Conservation (phyloP, 2,113 vertebrate species). For the Leptosomus discolor region DNA sequence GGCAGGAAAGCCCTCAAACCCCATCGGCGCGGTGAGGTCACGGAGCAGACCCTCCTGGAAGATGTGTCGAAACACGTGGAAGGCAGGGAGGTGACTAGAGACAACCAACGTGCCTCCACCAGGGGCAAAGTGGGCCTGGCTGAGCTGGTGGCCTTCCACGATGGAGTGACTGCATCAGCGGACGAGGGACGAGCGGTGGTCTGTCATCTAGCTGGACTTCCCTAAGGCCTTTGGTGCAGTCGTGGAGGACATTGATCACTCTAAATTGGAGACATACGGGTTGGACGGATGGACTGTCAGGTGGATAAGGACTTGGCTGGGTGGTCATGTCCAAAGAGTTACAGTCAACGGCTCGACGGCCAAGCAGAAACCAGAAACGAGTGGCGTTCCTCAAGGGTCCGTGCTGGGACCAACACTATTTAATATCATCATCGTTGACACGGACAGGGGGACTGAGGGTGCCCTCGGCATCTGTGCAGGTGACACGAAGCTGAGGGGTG, state of each 20-base stretch:
- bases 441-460: too few relatives aligned
- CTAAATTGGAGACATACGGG: background rate
- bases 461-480: background rate
- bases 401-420: background rate
- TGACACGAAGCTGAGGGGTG: background rate
- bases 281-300: background rate
- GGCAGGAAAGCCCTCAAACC: background rate
- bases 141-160: background rate
- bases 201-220: background rate
- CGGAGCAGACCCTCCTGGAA: background rate
- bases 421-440: background rate
- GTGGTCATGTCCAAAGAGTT: background rate
- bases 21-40: background rate
- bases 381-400: background rate
- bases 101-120: background rate
- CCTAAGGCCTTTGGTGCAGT: background rate
- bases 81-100: background rate
- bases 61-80: rapidly evolving
- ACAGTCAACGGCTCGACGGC: background rate
- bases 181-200: too few relatives aligned
- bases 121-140: background rate
- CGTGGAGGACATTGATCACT: background rate
- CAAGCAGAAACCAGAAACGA: background rate
- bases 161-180: rapidly evolving
- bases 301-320: background rate